Percentiles rank a stretch among this genome's conserved stretches.
Evolutionary conservation across 2,797 vertebrate species (phyloP).

Genomic region (Phaenicophaeus curvirostris): DNA sequence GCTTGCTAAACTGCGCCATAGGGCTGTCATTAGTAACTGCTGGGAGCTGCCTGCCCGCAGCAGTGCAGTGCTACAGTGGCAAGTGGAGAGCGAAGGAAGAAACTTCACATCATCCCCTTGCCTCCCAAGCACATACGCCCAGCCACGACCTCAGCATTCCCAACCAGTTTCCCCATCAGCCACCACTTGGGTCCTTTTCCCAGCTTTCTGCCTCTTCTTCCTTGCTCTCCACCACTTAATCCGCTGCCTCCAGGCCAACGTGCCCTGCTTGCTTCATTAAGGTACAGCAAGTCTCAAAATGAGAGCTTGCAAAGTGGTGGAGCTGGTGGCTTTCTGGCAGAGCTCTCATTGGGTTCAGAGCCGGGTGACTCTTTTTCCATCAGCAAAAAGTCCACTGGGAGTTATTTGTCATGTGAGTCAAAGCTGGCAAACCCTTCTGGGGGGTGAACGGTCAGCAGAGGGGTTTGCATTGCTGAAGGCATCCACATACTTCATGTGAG

Average conservation of each 20-base stretch:
- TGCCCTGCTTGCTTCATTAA: not conserved
- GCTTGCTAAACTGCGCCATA: not conserved
- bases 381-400: not conserved
- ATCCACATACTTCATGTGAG: fast-evolving
- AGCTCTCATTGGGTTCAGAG: not conserved
- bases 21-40: fast-evolving
- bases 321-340: not conserved
- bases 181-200: not conserved
- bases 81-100: not conserved
- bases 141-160: not conserved
- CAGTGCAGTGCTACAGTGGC: no score
- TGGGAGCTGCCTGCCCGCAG: fast-evolving
- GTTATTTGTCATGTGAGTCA: not conserved
- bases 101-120: not conserved
- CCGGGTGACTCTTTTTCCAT: not conserved
- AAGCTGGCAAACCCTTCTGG: not conserved
- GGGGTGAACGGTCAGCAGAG: not conserved
- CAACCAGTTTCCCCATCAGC: not conserved
- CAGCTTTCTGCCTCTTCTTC: not conserved
- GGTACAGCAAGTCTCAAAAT: not conserved
- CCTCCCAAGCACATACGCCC: fast-evolving
- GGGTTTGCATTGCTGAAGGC: not conserved
- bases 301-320: not conserved
- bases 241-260: fast-evolving
- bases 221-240: not conserved